Percentiles rank a stretch among this genome's conserved stretches.
Evolutionary conservation across 2,113 vertebrate species (phyloP).

Genomic region (Lepus timidus): DNA sequence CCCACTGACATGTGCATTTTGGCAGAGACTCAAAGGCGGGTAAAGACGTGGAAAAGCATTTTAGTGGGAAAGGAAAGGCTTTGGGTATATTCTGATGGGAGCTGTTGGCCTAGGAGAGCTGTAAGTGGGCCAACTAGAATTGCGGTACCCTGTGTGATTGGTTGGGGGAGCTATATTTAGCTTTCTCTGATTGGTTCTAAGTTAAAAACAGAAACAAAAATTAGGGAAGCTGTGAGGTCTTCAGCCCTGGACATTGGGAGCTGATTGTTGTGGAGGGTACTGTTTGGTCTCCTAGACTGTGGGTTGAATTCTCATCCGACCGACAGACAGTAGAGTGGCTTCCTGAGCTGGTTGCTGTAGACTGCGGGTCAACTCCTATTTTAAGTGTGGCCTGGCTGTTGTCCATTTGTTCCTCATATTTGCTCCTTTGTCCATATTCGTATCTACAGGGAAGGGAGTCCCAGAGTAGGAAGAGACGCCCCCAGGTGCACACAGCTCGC

Average conservation of each 20-base stretch:
- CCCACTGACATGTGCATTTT: neutral
- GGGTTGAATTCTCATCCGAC: no score
- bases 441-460: neutral
- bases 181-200: neutral
- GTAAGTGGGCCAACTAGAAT: neutral
- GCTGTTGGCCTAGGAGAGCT: neutral
- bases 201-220: neutral
- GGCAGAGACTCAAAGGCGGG: neutral
- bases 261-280: neutral
- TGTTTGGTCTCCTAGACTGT: neutral
- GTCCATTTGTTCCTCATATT: neutral
- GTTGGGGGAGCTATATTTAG: neutral
- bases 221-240: neutral
- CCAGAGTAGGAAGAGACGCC: neutral
- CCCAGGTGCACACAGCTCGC: neutral
- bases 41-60: neutral
- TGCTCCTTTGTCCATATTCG: neutral
- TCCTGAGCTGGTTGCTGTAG: neutral
- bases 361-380: neutral
- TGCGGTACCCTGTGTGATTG: neutral
- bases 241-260: neutral
- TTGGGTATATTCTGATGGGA: neutral
- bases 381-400: neutral
- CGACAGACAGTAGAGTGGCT: neutral
- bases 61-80: neutral